Evolutionary conservation across 23 tunicate species (phyloP), one percentile per base, ranked within the genome.

Genomic region (Ciona savignyi): DNA sequence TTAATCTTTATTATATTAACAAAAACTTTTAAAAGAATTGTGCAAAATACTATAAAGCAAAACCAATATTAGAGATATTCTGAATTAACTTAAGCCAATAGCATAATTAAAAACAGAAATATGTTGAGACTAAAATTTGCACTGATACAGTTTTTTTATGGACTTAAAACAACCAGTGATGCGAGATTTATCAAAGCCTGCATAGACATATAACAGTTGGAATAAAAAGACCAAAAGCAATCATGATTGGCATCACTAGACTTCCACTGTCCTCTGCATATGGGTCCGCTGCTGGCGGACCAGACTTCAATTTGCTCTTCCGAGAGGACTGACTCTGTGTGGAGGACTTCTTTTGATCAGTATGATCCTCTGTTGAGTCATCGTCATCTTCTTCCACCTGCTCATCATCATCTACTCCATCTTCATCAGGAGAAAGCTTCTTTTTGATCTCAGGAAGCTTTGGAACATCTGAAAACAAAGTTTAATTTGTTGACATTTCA

Each of bases 191-290:
- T n/a, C 34, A 91, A 26, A 91, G 78, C 67, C 97, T 62, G 73
- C 97, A 91, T 23, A 91, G 79, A 34, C 84, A 80, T 1, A 80
- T 34, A 31, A 91, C 61, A 21, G 97, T 86, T 1, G 97, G 97
- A 70, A 91, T 85, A 63, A 91, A 91, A 29, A 83, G 74, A 60
- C 77, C 90, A 66, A 91, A 84, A 24, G 91, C 86, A 28, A 91
- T 66, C 74, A 91, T 76, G 0, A 91, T 91, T 62, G 97, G 97
- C 78, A 91, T 77, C 30, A 91, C 79, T 1, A 79, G 62, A 31
- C 86, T 80, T 35, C 87, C 80, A 63, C 75, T 84, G 63, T 91
- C 97, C 31, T 91, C 97, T 9, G 87, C 86, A 62, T 91, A 91
- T 0, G 97, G 97, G 63, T 91, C 78, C 0, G 82, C 84, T 32